Base-by-base conservation (phyloP, 1,140 invertebrate species). In the Camponotus floridanus region DNA sequence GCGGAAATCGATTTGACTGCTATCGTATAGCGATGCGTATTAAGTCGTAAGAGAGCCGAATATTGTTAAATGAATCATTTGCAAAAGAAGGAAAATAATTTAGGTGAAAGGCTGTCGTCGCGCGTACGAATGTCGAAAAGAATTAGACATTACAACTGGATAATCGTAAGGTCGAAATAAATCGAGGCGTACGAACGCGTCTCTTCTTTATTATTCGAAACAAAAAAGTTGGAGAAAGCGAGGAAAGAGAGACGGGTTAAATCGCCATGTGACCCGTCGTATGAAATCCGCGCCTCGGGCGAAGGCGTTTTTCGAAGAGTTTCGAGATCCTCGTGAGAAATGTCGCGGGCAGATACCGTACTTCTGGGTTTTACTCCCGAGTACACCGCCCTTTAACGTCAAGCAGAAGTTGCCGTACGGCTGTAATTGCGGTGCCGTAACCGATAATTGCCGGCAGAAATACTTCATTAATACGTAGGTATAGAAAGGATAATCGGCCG, bases 1-100 rank as follows among this genome's bases (percentile, higher is more conserved):
- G 78, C 57, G 86, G 85, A 88, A 88, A 88, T 88, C 85, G 87
- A 88, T 86, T 87, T 86, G 65, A 87, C 85, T 86, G 64, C 45
- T 62, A 71, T 76, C 78, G 84, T 78, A 85, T 51, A 76, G 45
- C 81, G 71, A 65, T 21, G 83, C 62, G 76, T 51, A 78, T 87
- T 87, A 87, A 80, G n/a, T 71, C 79, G 59, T 71, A 51, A 15
- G 36, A 9, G 39, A 86, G 61, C 15, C 8, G 62, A 86, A 80
- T 86, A 86, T 68, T 64, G 84, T 70, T 31, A 86, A 80, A 80
- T 62, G 31, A 86, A 39, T 18, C 39, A 26, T 80, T 80, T 4
- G 84, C 5, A 21, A 48, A 39, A 42, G 18, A 39, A 9, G 18
- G 33, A 65, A 67, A 2, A 6, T 18, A 36, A 45, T 26, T 26